Base-by-base conservation (phyloP, 2,113 vertebrate species). In the Burhinus bistriatus region DNA sequence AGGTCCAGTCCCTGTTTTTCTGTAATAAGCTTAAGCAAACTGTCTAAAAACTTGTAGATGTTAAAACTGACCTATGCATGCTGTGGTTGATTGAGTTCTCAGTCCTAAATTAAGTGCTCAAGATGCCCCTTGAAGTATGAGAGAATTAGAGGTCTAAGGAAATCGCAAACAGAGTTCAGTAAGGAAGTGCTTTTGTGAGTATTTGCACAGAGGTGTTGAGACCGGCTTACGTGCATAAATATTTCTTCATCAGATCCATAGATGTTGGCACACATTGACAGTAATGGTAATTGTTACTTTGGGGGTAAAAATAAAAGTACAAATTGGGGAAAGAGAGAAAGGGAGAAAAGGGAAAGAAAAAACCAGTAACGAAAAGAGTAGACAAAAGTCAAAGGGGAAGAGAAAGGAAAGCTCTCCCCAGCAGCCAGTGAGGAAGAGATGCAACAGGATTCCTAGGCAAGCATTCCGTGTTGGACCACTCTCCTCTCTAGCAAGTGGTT, bases 341-440 rank as follows among this genome's bases (percentile, higher is more conserved):
- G 3, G 4, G 5, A 36, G 1, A 15, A 3, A 34, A 12, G 7
- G 7, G 3, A 64, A n/a, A 22, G 4, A 26, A 23, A 80, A 59
- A 15, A 2, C 3, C 6, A 44, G 1, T 44, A 29, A 65, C 55
- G 7, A 49, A 59, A 61, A 23, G 1, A 49, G 4, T 9, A 42
- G 10, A 68, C 6, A 47, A 64, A 78, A 64, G 49, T 82, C 11
- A 55, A 45, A 73, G 9, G 8, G 3, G 3, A 81, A 64, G 15
- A 54, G 14, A 25, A 51, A 51, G 15, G 20, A 73, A 69, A 45
- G 5, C 4, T 88, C 7, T 55, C 1, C 3, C 3, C 6, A 47
- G 19, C 1, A 2, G 7, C 16, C 47, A 66, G 20, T 9, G 17
- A 47, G 25, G 12, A 78, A 57, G 29, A 40, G 19, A 57, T 27